These are phyloP conservation scores for Columbina picui DNA, from an alignment of 2,113 vertebrate genomes.

Conservation along the genomic window DNA sequence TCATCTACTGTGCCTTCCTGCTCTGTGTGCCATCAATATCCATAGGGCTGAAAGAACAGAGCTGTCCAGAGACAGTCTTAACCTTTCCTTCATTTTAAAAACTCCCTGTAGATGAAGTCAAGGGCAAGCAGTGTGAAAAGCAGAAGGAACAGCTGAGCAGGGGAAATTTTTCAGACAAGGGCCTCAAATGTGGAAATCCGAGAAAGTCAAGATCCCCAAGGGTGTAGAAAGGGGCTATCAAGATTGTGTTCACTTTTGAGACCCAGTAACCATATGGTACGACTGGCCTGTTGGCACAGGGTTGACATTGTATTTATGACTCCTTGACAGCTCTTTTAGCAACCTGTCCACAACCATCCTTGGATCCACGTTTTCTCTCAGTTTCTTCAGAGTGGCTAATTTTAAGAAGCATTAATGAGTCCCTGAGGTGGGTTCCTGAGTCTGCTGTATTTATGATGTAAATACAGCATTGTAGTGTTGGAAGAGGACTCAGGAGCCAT, in stretches of 20 bases:
- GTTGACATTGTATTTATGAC: background rate
- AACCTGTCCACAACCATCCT: background rate
- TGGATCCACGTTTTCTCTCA: background rate
- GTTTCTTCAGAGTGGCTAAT: background rate
- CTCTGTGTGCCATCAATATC: background rate
- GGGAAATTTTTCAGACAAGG: background rate
- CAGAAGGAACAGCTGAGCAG: background rate
- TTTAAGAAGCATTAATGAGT: background rate
- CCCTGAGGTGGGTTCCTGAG: background rate
- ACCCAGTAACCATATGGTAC: background rate
- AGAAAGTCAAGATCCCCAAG: background rate
- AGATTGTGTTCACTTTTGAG: background rate
- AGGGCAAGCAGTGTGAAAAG: background rate
- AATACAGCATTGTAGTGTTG: background rate
- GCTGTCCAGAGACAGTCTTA: background rate
- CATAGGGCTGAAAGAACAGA: background rate
- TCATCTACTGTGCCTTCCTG: background rate
- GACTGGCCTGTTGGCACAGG: background rate
- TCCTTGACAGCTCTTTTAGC: background rate
- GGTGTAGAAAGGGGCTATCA: background rate
- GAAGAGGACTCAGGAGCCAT: background rate
- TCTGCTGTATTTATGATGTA: background rate
- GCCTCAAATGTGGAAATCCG: background rate
- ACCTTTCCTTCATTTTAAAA: background rate
- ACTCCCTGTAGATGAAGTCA: background rate